Conservation (phyloP, 2,113 vertebrate genomes). For the Butorides virescens region DNA sequence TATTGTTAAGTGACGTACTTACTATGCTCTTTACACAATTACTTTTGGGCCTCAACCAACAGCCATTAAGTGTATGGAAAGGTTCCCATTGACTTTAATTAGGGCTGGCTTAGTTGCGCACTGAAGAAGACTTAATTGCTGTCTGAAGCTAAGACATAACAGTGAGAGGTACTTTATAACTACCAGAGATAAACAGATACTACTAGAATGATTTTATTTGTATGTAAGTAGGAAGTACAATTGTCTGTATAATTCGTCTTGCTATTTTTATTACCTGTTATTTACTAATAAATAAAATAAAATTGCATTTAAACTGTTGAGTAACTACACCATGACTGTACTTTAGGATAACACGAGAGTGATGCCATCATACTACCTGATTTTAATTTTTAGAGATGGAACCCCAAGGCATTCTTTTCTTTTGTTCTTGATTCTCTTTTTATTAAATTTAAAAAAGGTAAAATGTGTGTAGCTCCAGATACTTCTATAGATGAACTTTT, state of each 20-base stretch:
- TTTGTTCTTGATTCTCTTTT: neutral
- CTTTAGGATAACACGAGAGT: neutral
- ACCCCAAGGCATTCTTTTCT: neutral
- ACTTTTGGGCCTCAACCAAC: neutral
- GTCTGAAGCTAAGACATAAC: neutral
- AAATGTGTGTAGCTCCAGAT: neutral
- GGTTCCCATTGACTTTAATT: constrained; percentile 35
- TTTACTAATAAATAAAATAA: neutral
- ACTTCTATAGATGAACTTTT: neutral
- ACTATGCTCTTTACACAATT: neutral
- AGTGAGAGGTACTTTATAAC: neutral
- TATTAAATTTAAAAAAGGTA: neutral
- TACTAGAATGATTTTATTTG: neutral
- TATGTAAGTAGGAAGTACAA: neutral
- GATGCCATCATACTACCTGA: neutral
- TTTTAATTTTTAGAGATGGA: neutral
- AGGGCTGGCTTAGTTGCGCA: neutral
- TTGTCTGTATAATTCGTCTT: neutral
- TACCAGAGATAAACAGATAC: neutral
- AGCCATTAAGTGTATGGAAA: neutral
- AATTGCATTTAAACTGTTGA: neutral
- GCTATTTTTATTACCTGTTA: neutral
- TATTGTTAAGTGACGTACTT: neutral
- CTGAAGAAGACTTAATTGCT: constrained; percentile 13
- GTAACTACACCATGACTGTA: neutral